Evolutionary conservation across 2,888 invertebrate species (phyloP).

Genomic region (Tachina fera): DNA sequence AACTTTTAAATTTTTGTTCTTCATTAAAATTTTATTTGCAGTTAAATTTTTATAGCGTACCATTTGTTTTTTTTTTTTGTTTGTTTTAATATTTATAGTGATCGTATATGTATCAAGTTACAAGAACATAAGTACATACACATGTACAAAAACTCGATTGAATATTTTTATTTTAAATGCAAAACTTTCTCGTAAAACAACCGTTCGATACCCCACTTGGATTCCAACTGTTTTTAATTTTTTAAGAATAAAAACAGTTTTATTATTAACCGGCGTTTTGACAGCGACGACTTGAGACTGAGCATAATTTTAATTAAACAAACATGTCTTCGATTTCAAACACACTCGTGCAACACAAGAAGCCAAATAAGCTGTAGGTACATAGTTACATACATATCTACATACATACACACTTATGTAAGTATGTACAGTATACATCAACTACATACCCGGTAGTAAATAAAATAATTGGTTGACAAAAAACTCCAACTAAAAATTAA

Average conservation of each 20-base stretch:
- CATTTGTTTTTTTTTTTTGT: constrained; percentile 9
- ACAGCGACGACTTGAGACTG: constrained; percentile 50
- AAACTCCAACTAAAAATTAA: no score
- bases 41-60: background rate
- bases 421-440: no score
- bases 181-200: constrained; percentile 37
- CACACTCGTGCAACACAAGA: constrained; percentile 1
- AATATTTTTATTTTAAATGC: background rate
- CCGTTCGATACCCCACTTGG: constrained; percentile 63
- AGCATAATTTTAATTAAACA: constrained; percentile 62
- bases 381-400: background rate
- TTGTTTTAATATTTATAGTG: background rate
- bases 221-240: constrained; percentile 54
- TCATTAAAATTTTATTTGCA: background rate
- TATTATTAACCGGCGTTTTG: constrained; percentile 55
- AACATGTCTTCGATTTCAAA: constrained; percentile 62
- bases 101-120: background rate
- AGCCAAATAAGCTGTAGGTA: background rate
- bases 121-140: background rate
- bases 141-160: background rate
- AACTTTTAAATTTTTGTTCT: background rate
- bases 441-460: no score
- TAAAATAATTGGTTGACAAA: no score
- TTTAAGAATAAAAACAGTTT: constrained; percentile 51
- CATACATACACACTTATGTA: background rate